A percentile compares a stretch with the other conserved stretches of the same genome.
phyloP scores from a whole-genome alignment of 2,113 vertebrate genomes.

The Oryzias curvinotus region DNA sequence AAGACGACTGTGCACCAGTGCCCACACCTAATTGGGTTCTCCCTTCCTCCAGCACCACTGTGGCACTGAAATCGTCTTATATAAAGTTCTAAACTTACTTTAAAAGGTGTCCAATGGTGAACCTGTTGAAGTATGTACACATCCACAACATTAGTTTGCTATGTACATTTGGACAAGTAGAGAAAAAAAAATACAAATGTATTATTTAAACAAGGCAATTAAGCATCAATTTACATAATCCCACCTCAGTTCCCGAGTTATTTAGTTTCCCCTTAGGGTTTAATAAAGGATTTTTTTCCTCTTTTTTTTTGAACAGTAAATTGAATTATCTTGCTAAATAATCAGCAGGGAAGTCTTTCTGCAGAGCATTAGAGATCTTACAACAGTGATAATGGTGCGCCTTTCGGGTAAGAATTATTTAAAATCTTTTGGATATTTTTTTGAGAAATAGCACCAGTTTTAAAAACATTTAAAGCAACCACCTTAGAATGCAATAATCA shows the following conservation, averaged over 20 bases:
- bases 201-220: too few relatives aligned
- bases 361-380: neutral
- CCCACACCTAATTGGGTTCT: slow-evolving; percentile 70
- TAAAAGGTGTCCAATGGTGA: slow-evolving; percentile 35
- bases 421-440: neutral
- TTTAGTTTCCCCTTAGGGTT: too few relatives aligned
- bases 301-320: neutral
- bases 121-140: neutral
- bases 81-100: slow-evolving; percentile 43
- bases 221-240: too few relatives aligned
- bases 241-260: too few relatives aligned
- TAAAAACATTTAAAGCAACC: too few relatives aligned
- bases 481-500: too few relatives aligned
- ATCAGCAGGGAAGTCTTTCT: neutral
- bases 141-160: too few relatives aligned
- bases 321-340: neutral
- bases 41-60: slow-evolving; percentile 40
- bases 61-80: slow-evolving; percentile 50
- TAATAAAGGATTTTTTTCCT: neutral
- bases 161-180: too few relatives aligned
- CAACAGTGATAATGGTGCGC: neutral
- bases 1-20: slow-evolving; percentile 58
- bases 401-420: neutral
- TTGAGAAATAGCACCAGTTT: too few relatives aligned
- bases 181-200: too few relatives aligned